Evolutionary conservation across 2,113 vertebrate species (phyloP).

Genomic region (Seriola rivoliana): DNA sequence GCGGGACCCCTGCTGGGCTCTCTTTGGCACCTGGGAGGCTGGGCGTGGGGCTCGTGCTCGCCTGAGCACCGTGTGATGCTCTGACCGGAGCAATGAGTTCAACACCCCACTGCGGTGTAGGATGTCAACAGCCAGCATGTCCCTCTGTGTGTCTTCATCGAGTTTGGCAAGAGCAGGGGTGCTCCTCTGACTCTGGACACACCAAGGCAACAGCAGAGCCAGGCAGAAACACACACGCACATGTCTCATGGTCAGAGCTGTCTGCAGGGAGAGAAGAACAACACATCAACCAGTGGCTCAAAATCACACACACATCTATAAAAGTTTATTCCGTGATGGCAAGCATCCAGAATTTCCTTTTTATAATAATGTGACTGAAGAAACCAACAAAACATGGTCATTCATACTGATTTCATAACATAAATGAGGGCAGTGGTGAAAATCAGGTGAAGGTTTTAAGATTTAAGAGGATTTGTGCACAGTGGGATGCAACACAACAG

Average conservation of each 20-base stretch:
- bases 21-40: slow-evolving; percentile 71
- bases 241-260: slow-evolving; percentile 70
- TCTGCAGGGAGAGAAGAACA: slow-evolving; percentile 39
- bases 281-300: background rate
- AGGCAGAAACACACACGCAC: slow-evolving; percentile 73
- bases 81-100: slow-evolving; percentile 60
- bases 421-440: background rate
- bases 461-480: background rate
- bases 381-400: background rate
- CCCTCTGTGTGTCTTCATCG: slow-evolving; percentile 59
- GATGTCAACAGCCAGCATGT: slow-evolving; percentile 68
- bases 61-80: slow-evolving; percentile 49
- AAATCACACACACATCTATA: background rate
- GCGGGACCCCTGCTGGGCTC: slow-evolving; percentile 79
- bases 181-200: slow-evolving; percentile 62
- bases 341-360: background rate
- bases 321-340: background rate
- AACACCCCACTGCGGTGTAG: slow-evolving; percentile 54
- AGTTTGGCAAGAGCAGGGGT: slow-evolving; percentile 29
- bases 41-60: slow-evolving; percentile 56
- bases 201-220: slow-evolving; percentile 78
- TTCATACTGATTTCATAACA: background rate
- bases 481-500: background rate
- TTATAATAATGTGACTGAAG: background rate
- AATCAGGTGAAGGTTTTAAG: background rate